Conservation (phyloP, 2,888 invertebrate species). For the Phragmatobia fuliginosa region DNA sequence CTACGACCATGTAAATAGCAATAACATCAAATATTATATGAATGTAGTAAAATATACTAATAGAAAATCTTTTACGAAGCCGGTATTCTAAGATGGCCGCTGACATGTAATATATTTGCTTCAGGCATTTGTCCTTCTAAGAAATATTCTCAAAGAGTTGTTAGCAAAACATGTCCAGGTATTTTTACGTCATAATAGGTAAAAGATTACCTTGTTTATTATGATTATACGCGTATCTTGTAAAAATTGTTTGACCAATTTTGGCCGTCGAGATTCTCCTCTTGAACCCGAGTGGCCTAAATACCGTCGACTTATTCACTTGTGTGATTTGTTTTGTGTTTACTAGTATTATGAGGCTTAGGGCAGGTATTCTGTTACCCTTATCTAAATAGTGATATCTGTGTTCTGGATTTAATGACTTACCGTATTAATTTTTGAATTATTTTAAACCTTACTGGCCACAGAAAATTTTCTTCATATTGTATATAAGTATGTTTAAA, state of each 20-base stretch:
- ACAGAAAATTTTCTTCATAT: no score
- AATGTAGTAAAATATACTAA: not conserved
- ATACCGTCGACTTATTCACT: not conserved
- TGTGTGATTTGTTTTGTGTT: not conserved
- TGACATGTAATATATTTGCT: not conserved
- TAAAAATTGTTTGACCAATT: not conserved
- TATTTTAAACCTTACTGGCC: no score
- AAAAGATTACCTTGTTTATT: not conserved
- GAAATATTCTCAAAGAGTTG: slow-evolving; percentile 3
- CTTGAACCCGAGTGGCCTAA: not conserved
- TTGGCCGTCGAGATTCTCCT: not conserved
- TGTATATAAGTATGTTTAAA: no score
- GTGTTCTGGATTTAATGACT: no score
- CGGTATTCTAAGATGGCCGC: not conserved
- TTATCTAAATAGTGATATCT: no score
- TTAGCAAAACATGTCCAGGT: not conserved
- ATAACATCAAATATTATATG: not conserved
- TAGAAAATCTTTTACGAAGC: not conserved
- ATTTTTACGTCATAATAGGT: not conserved
- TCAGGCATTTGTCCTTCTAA: not conserved
- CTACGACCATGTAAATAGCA: no score
- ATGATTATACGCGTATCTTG: not conserved
- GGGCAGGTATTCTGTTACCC: no score
- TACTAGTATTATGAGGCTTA: no score
- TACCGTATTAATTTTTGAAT: no score